Base-by-base conservation (phyloP, 2,797 vertebrate genomes). In the Tokudaia muenninki region DNA sequence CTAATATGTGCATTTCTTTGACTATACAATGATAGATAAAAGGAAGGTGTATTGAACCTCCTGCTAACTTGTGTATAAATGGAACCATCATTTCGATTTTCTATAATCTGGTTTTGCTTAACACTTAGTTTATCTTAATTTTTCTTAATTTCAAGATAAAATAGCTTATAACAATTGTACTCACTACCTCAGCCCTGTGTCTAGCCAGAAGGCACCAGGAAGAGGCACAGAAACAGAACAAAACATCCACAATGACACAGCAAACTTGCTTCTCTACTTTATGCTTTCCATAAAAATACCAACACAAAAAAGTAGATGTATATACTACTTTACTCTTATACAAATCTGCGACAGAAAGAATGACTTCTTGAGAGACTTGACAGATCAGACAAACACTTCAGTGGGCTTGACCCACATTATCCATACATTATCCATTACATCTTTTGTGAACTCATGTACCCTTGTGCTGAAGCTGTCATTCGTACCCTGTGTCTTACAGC, bases 281-380 rank as follows among this genome's bases (percentile, higher is more conserved):
- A 47, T 52, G 22, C 1, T 86, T 79, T 63, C 83, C 67, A 83
- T 44, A 70, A 31, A 75, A 59, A 44, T 44, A 24, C 5, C 26
- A 44, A 61, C 2, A 37, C 44, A 81, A 47, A 86, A 50, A 77
- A 70, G 6, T 19, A 57, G 41, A 17, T 82, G 26, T 65, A 47
- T 61, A 41, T 31, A 57, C 11, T 80, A 31, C 17, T 31, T 16
- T 70, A 57, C 11, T 70, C 31, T 14, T 21, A 21, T 57, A 89
- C 91, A 94, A 87, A 75, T 70, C n/a, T 34, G 22, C 91, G n/a
- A 70, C 24, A 87, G n/a, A 8, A 59, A 31, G 37, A 87, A 92
- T 84, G 29, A 44, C 44, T 93, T 93, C 52, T 78, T 92, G 90
- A 95, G 61, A 94, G 52, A 67, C 34, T 34, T 67, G 65, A 67